Evolutionary conservation across 2,888 invertebrate genomes (phyloP).

Genomic region (Drosophila macrospina): DNA sequence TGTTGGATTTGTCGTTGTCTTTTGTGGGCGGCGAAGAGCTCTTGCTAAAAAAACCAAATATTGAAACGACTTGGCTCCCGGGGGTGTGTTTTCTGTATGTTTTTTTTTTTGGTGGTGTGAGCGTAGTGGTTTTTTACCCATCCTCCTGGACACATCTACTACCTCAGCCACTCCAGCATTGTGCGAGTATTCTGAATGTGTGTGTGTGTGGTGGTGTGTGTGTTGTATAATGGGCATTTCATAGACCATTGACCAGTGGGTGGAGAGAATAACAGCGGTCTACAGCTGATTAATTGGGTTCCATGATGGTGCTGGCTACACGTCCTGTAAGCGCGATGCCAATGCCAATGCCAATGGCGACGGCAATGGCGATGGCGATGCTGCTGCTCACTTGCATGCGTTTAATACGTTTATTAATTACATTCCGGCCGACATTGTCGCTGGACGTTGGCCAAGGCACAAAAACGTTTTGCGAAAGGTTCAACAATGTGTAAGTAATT

Average conservation of each 20-base stretch:
- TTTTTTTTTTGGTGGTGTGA: neutral
- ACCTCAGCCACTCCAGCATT: neutral
- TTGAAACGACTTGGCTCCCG: constrained; percentile 60
- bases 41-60: constrained; percentile 78
- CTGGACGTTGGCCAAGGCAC: constrained; percentile 51
- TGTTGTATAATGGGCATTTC: constrained; percentile 75
- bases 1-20: constrained; percentile 11
- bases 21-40: constrained; percentile 5
- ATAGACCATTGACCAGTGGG: constrained; percentile 77
- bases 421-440: constrained; percentile 66
- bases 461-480: constrained; percentile 67
- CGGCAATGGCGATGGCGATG: neutral
- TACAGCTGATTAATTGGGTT: constrained; percentile 76
- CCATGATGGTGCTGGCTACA: constrained; percentile 48
- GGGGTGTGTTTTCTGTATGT: constrained; percentile 26
- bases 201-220: neutral
- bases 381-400: constrained; percentile 73
- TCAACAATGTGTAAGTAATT: constrained; percentile 80
- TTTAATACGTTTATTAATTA: constrained; percentile 81
- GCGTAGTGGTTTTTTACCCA: constrained; percentile 18
- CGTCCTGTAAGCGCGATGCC: neutral
- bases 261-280: constrained; percentile 36
- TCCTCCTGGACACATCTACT: constrained; percentile 1
- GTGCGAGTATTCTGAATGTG: neutral
- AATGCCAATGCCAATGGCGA: neutral